Evolutionary conservation across 2,888 invertebrate genomes (phyloP).

Genomic region (Lasioglossum morio): DNA sequence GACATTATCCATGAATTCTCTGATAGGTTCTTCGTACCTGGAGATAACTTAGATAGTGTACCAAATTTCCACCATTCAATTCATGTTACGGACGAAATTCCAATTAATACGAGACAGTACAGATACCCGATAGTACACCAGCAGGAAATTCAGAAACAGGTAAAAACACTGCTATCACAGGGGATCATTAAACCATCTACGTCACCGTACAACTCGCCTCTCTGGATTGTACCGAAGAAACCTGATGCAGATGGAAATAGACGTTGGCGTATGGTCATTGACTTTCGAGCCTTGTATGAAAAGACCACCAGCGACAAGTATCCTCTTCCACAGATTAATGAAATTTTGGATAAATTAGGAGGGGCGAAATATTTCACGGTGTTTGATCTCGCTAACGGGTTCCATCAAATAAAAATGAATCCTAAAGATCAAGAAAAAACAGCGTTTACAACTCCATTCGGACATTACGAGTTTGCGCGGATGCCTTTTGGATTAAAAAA

Average conservation of each 20-base stretch:
- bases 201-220: neutral
- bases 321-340: neutral
- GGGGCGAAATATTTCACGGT: slow-evolving; percentile 10
- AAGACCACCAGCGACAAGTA: neutral
- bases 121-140: neutral
- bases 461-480: neutral
- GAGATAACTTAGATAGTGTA: neutral
- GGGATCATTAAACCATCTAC: neutral
- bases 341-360: slow-evolving; percentile 1
- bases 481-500: slow-evolving; percentile 13
- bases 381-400: neutral
- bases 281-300: too few species aligned
- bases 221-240: neutral
- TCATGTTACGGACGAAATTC: neutral
- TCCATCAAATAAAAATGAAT: neutral
- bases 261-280: too few species aligned
- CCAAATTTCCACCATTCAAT: neutral
- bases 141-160: neutral
- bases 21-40: slow-evolving; percentile 7
- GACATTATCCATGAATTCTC: neutral
- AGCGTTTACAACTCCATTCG: neutral
- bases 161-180: neutral
- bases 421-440: neutral
- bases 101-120: neutral
- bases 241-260: neutral